These are phyloP conservation scores for Xestobium rufovillosum DNA, from an alignment of 2,888 invertebrate species.

Conservation along the genomic window DNA sequence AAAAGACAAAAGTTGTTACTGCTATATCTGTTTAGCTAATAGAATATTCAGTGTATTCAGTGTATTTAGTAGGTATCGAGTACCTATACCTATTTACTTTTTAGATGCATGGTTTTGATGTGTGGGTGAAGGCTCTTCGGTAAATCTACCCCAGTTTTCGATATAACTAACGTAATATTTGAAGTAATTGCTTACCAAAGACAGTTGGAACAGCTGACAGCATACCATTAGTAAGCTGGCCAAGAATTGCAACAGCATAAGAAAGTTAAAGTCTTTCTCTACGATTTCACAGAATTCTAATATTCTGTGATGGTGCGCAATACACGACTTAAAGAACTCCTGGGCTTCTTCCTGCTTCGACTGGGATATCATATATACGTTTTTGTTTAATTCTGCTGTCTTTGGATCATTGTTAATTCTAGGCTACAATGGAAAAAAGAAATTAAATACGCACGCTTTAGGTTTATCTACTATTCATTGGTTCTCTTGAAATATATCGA, in stretches of 20 bases:
- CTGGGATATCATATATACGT: background rate
- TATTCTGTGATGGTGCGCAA: conserved; percentile 16
- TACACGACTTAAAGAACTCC: conserved; percentile 11
- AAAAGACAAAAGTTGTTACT: conserved; percentile 2
- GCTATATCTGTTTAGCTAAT: too few relatives aligned
- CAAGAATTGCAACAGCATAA: conserved; percentile 20
- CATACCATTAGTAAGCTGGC: conserved; percentile 19
- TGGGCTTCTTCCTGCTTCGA: background rate
- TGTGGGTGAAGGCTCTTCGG: too few relatives aligned
- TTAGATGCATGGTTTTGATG: too few relatives aligned
- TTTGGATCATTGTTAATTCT: background rate
- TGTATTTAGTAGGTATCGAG: too few relatives aligned
- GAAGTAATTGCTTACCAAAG: too few relatives aligned
- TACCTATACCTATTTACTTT: too few relatives aligned
- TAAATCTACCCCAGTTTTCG: too few relatives aligned
- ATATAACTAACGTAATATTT: too few relatives aligned
- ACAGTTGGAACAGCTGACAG: conserved; percentile 20
- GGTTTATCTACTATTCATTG: too few relatives aligned
- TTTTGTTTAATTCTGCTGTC: background rate
- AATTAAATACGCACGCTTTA: too few relatives aligned
- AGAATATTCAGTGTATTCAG: too few relatives aligned
- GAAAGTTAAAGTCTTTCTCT: conserved; percentile 17
- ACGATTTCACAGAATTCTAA: conserved; percentile 18
- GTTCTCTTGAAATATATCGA: too few relatives aligned
- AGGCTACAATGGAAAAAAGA: background rate